Evolutionary conservation across 2,888 invertebrate species (phyloP).

Genomic region (Luffia ferchaultella): DNA sequence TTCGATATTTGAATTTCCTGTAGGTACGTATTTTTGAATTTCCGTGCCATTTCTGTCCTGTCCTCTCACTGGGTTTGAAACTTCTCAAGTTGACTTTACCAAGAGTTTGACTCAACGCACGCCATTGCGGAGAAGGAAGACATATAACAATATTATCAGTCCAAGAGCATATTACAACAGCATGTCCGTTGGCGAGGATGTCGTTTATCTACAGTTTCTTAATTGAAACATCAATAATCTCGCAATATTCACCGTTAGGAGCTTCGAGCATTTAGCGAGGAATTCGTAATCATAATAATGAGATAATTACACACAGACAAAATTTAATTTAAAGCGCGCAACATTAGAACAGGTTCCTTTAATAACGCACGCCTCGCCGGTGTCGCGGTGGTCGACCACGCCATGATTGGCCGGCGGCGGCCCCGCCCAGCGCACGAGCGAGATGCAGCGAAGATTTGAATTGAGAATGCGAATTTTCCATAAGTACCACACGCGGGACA

Average conservation of each 20-base stretch:
- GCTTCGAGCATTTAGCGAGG: conserved; percentile 58
- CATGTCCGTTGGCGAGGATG: no score
- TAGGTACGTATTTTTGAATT: no score
- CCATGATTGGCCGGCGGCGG: conserved; percentile 60
- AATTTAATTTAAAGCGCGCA: conserved; percentile 67
- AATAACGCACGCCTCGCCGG: conserved; percentile 66
- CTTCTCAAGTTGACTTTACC: no score
- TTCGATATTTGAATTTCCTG: no score
- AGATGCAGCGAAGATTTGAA: conserved; percentile 64
- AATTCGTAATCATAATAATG: conserved; percentile 66
- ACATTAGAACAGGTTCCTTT: conserved; percentile 68
- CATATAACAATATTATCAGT: no score
- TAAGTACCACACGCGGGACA: conserved; percentile 65
- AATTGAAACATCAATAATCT: no score
- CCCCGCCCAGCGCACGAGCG: conserved; percentile 64
- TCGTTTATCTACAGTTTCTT: no score
- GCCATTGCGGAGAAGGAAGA: no score
- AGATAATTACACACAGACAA: conserved; percentile 66
- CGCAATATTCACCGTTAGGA: conserved; percentile 10
- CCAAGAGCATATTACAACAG: no score
- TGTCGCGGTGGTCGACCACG: conserved; percentile 58
- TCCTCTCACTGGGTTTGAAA: no score
- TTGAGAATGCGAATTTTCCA: conserved; percentile 67
- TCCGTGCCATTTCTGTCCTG: no score
- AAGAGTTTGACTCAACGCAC: no score